Percentiles rank a stretch among this genome's conserved stretches.
Evolutionary conservation across 2,888 invertebrate species (phyloP).

Genomic region (Caenorhabditis macrosperma): DNA sequence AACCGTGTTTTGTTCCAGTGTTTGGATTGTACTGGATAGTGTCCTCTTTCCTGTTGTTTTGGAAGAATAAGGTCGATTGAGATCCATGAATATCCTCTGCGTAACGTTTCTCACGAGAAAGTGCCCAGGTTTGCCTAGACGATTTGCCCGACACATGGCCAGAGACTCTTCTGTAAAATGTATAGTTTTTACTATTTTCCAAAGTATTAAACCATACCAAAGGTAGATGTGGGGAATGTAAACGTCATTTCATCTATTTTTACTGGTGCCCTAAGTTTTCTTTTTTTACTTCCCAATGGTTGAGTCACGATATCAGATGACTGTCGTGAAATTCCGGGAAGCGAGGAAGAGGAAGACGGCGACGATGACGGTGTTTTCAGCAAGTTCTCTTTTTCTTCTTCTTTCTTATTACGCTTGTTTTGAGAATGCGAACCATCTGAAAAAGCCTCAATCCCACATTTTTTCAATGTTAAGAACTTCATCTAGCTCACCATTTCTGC

Average conservation of each 20-base stretch:
- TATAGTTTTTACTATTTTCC: too few relatives aligned
- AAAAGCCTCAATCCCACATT: not conserved
- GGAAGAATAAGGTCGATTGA: too few relatives aligned
- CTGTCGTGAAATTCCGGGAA: not conserved
- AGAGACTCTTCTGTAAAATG: not conserved
- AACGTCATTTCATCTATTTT: not conserved
- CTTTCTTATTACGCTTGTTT: not conserved
- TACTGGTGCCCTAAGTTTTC: not conserved
- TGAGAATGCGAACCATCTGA: not conserved
- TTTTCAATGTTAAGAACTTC: not conserved
- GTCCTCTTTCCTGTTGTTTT: not conserved
- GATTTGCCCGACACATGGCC: not conserved
- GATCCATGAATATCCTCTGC: not conserved
- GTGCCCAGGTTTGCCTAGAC: not conserved
- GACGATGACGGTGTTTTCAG: not conserved
- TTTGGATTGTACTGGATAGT: not conserved
- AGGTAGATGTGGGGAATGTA: too few relatives aligned
- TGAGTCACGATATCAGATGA: not conserved
- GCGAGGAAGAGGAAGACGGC: not conserved
- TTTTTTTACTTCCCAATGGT: not conserved
- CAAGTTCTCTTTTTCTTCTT: conserved; percentile 1
- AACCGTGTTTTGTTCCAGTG: too few relatives aligned
- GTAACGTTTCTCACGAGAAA: not conserved
- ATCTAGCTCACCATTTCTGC: not conserved
- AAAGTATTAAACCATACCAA: too few relatives aligned